phyloP scores from a whole-genome alignment of 2,888 invertebrate genomes.

The Cataglyphis albicans region DNA sequence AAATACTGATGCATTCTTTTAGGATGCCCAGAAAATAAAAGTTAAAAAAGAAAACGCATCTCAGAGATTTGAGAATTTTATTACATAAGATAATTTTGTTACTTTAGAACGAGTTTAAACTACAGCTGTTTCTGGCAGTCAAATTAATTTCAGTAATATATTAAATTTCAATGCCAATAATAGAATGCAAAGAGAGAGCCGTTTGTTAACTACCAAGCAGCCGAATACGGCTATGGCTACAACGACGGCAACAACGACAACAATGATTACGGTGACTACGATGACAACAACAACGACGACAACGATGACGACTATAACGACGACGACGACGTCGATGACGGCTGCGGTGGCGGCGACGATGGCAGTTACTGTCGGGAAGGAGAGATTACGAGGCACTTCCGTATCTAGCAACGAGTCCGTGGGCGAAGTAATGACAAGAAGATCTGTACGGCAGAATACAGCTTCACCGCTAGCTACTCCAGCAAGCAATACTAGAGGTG shows the following conservation, averaged over 20 bases:
- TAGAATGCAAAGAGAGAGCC: constrained; percentile 84
- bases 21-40: constrained; percentile 55
- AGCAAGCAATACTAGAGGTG: constrained; percentile 85
- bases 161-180: constrained; percentile 83
- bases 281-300: constrained; percentile 39
- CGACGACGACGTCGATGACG: background rate
- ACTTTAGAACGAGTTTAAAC: constrained; percentile 79
- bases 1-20: constrained; percentile 70
- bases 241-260: constrained; percentile 59
- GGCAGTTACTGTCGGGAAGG: constrained; percentile 80
- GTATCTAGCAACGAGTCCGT: constrained; percentile 83
- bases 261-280: constrained; percentile 63
- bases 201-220: constrained; percentile 84
- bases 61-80: constrained; percentile 67
- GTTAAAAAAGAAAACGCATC: constrained; percentile 56
- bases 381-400: constrained; percentile 83
- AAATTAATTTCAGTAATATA: constrained; percentile 81
- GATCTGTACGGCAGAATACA: constrained; percentile 84
- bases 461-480: constrained; percentile 84
- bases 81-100: constrained; percentile 72
- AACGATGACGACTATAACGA: background rate
- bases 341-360: constrained; percentile 50
- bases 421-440: constrained; percentile 83
- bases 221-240: constrained; percentile 58
- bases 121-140: constrained; percentile 79